A percentile compares a stretch with the other conserved stretches of the same genome.
phyloP scores from a whole-genome alignment of 2,888 invertebrate genomes.

The Pandemis corylana region DNA sequence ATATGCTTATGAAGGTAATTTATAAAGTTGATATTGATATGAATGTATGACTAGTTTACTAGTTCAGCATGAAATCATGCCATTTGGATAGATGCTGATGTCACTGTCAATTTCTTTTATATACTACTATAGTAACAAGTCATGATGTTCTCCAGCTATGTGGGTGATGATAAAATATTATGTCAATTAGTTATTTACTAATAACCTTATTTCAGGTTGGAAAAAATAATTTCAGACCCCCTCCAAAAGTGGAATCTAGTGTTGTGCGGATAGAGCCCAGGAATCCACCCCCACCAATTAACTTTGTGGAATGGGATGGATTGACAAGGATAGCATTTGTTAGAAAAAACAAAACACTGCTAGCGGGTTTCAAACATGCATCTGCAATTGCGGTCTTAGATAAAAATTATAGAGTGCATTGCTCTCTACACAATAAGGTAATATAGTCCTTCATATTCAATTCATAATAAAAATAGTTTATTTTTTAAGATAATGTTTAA shows the following conservation, averaged over 20 bases:
- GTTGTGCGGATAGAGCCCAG: slow-evolving; percentile 98
- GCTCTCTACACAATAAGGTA: slow-evolving; percentile 92
- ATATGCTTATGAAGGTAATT: slow-evolving; percentile 96
- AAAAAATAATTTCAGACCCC: slow-evolving; percentile 98
- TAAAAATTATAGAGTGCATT: slow-evolving; percentile 95
- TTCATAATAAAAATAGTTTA: background rate
- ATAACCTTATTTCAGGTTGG: slow-evolving; percentile 88
- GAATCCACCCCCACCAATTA: slow-evolving; percentile 98
- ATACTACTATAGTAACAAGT: too few relatives aligned
- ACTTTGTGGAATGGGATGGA: slow-evolving; percentile 99
- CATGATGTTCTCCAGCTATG: too few relatives aligned
- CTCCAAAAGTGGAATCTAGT: slow-evolving; percentile 99
- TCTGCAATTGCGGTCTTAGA: slow-evolving; percentile 93
- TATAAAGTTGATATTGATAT: slow-evolving; percentile 22
- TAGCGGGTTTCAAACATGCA: slow-evolving; percentile 94
- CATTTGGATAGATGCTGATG: too few relatives aligned
- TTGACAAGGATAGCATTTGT: slow-evolving; percentile 97
- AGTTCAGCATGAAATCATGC: background rate
- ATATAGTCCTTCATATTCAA: background rate
- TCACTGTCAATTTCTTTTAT: too few relatives aligned
- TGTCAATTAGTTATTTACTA: too few relatives aligned
- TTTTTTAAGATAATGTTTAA: background rate
- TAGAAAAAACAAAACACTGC: slow-evolving; percentile 98
- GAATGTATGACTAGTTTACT: too few relatives aligned
- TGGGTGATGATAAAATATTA: too few relatives aligned